A percentile compares a stretch with the other conserved stretches of the same genome.
These are phyloP conservation scores for Mustelus asterias DNA, from an alignment of 2,113 vertebrate species.

Conservation along the genomic window DNA sequence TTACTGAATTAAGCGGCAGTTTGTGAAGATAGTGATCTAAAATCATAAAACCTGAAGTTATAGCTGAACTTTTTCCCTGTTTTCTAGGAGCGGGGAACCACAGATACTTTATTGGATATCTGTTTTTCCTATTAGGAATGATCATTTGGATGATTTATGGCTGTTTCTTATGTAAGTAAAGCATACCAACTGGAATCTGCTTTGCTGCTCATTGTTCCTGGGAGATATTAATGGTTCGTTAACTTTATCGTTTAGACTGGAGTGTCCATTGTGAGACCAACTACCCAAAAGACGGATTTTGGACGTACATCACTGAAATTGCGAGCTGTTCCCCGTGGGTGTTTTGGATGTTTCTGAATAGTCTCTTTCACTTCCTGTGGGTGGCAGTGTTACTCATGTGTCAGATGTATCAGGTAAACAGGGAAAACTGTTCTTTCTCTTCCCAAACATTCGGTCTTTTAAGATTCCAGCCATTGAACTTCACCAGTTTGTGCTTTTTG, in stretches of 20 bases:
- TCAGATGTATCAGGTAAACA: constrained; percentile 93
- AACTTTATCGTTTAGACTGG: constrained; percentile 70
- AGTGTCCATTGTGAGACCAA: constrained; percentile 87
- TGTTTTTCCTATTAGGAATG: constrained; percentile 98
- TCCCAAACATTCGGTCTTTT: not conserved
- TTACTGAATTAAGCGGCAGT: not conserved
- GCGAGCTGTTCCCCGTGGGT: constrained; percentile 97
- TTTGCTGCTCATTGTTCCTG: constrained; percentile 18
- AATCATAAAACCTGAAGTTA: not conserved
- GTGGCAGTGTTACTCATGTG: constrained; percentile 98
- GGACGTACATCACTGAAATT: constrained; percentile 92
- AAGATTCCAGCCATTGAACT: not conserved
- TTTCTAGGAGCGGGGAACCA: constrained; percentile 90
- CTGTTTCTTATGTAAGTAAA: constrained; percentile 88
- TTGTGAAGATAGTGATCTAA: not conserved
- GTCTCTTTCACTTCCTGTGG: constrained; percentile 98
- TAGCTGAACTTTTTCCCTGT: constrained; percentile 22
- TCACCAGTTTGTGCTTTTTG: not conserved
- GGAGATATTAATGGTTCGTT: not conserved
- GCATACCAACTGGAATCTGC: constrained; percentile 10
- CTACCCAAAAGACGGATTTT: constrained; percentile 89
- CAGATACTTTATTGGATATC: constrained; percentile 96
- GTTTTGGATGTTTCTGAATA: constrained; percentile 99
- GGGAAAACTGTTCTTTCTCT: not conserved
- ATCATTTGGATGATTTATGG: constrained; percentile 99